Percentiles rank a stretch among this genome's conserved stretches.
Conservation (phyloP, 2,888 invertebrate species). For the Spicauda simplicius region DNA sequence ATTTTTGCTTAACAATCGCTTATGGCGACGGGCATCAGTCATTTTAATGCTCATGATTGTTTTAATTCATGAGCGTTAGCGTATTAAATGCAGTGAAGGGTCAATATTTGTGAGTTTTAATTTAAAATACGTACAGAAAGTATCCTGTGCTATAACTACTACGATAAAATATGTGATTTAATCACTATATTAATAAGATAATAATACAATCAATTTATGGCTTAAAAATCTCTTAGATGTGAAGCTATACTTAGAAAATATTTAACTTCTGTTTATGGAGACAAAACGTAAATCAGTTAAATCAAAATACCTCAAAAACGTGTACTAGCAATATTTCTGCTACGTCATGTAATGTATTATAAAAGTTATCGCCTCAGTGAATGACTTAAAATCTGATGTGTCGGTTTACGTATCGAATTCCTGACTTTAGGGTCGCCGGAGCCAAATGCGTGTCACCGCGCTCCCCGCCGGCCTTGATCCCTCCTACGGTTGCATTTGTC, state of each 20-base stretch:
- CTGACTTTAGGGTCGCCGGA: slow-evolving; percentile 52
- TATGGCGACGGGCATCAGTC: slow-evolving; percentile 41
- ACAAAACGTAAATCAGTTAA: too few relatives aligned
- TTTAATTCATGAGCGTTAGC: slow-evolving; percentile 40
- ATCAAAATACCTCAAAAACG: too few relatives aligned
- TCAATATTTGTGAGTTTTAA: not conserved
- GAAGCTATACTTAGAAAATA: too few relatives aligned
- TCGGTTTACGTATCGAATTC: slow-evolving; percentile 56
- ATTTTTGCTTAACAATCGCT: slow-evolving; percentile 58
- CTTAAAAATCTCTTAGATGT: too few relatives aligned
- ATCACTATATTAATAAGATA: too few relatives aligned
- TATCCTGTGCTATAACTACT: too few relatives aligned
- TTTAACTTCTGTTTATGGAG: too few relatives aligned
- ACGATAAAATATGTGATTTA: too few relatives aligned
- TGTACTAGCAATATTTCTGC: too few relatives aligned
- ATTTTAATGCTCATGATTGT: slow-evolving; percentile 40
- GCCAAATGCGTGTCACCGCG: slow-evolving; percentile 43
- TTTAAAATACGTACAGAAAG: too few relatives aligned
- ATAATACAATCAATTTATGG: too few relatives aligned
- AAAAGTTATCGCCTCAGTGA: slow-evolving; percentile 23
- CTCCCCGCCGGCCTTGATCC: slow-evolving; percentile 44
- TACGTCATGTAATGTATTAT: too few relatives aligned
- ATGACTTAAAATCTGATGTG: slow-evolving; percentile 45
- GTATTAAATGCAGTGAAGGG: not conserved
- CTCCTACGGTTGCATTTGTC: slow-evolving; percentile 50